These are phyloP conservation scores for Tuberolachnus salignus DNA, from an alignment of 2,888 invertebrate species.

Conservation along the genomic window DNA sequence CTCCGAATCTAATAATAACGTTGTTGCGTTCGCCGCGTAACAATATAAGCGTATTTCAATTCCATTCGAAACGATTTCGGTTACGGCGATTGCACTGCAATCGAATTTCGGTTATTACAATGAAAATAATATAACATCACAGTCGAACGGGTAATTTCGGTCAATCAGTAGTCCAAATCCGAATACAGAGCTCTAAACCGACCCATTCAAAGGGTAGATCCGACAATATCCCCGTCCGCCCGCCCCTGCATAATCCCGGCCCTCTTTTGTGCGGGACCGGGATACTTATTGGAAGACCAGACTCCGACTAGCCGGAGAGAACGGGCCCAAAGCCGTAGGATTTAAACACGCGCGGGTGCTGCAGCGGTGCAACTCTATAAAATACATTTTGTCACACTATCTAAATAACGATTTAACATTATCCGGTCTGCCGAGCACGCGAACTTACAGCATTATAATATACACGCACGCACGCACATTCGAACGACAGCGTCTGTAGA, in stretches of 20 bases:
- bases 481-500: background rate
- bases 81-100: background rate
- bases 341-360: slow-evolving; percentile 27
- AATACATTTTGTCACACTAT: slow-evolving; percentile 41
- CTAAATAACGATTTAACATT: slow-evolving; percentile 48
- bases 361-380: background rate
- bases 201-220: slow-evolving; percentile 42
- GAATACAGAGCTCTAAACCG: slow-evolving; percentile 10
- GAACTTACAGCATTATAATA: background rate
- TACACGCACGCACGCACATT: background rate
- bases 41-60: too few relatives aligned
- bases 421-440: slow-evolving; percentile 39
- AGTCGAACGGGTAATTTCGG: slow-evolving; percentile 52
- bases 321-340: slow-evolving; percentile 32
- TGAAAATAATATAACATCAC: slow-evolving; percentile 11
- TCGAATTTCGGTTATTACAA: slow-evolving; percentile 7
- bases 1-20: too few relatives aligned
- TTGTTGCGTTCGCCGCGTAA: too few relatives aligned
- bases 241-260: background rate
- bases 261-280: background rate
- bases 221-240: background rate
- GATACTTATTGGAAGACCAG: slow-evolving; percentile 32
- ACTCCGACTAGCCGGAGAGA: slow-evolving; percentile 33
- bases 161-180: slow-evolving; percentile 52
- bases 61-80: slow-evolving; percentile 3